Evolutionary conservation across 2,888 invertebrate species (phyloP).

Genomic region (Pyrrhia umbra): DNA sequence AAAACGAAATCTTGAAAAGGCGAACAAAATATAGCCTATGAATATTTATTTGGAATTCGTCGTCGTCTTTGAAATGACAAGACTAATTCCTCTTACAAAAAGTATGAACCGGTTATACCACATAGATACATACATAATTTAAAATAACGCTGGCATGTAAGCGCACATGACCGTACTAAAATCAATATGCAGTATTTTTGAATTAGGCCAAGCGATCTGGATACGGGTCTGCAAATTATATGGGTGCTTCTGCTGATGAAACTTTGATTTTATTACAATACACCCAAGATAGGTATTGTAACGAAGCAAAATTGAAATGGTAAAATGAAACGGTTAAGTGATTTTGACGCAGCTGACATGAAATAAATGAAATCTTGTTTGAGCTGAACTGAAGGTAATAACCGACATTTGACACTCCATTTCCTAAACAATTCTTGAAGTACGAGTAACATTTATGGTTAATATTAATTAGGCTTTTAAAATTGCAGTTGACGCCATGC

Average conservation of each 20-base stretch:
- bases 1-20: background rate
- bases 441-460: background rate
- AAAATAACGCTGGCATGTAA: constrained; percentile 34
- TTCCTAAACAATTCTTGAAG: constrained; percentile 17
- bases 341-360: constrained; percentile 8
- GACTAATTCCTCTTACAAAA: background rate
- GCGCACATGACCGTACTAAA: constrained; percentile 52
- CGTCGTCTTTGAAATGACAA: background rate
- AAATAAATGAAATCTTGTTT: constrained; percentile 4
- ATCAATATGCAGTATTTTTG: constrained; percentile 54
- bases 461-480: constrained; percentile 20
- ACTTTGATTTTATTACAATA: constrained; percentile 34
- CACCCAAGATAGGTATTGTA: constrained; percentile 26
- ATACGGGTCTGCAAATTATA: constrained; percentile 62
- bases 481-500: constrained; percentile 70
- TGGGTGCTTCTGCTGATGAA: constrained; percentile 22
- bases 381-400: background rate
- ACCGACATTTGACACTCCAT: background rate
- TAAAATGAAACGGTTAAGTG: constrained; percentile 35
- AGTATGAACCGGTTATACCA: constrained; percentile 12
- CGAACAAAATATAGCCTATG: background rate
- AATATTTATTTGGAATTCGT: background rate
- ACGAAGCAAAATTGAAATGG: constrained; percentile 15
- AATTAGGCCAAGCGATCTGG: constrained; percentile 62
- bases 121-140: constrained; percentile 4